These are phyloP conservation scores for Achatina immaculata DNA, from an alignment of 1,140 invertebrate genomes.

Conservation along the genomic window DNA sequence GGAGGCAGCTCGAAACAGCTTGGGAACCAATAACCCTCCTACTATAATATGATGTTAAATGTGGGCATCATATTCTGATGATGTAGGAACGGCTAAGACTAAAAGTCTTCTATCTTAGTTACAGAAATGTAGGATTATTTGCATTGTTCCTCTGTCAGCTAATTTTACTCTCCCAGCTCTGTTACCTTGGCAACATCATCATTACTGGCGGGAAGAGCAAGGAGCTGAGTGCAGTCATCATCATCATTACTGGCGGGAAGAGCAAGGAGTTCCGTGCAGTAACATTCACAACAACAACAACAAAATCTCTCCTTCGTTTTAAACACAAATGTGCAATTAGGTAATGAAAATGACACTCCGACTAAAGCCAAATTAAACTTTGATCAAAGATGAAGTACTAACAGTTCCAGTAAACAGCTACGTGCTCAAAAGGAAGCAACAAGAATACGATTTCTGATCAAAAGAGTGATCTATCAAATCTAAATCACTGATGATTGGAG, in stretches of 20 bases:
- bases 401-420: too few relatives aligned
- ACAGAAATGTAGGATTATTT: neutral
- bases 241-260: neutral
- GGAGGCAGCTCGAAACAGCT: too few relatives aligned
- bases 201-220: neutral
- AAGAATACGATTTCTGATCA: neutral
- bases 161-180: neutral
- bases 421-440: too few relatives aligned
- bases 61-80: neutral
- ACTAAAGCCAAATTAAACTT: too few relatives aligned
- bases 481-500: constrained; percentile 9
- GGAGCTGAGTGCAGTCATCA: too few relatives aligned
- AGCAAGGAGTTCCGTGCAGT: too few relatives aligned
- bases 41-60: too few relatives aligned
- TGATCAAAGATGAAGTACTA: too few relatives aligned
- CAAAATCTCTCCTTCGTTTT: too few relatives aligned
- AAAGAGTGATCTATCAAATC: neutral
- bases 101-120: neutral
- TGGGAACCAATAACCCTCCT: too few relatives aligned
- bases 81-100: neutral
- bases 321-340: too few relatives aligned
- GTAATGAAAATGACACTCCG: too few relatives aligned
- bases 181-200: neutral
- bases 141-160: neutral
- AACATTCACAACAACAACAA: neutral